Base-by-base conservation (phyloP, 1,140 invertebrate genomes). In the Theocolax elegans region DNA sequence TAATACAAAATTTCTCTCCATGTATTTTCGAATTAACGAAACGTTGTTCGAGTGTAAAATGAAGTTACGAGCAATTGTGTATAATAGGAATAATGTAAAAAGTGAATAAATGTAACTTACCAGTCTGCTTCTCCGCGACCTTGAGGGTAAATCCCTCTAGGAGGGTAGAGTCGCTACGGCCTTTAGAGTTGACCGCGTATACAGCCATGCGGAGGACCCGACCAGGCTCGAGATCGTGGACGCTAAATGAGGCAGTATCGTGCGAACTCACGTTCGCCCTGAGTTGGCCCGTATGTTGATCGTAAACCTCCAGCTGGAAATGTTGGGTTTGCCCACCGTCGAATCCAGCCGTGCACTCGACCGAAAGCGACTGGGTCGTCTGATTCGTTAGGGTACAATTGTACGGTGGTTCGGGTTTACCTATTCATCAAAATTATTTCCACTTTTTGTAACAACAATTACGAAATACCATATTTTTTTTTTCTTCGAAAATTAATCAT, bases 151-250 rank as follows among this genome's bases (percentile, higher is more conserved):
- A 92, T 25, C 92, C 92, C 80, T 95, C 92, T 27, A 96, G 90
- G 17, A 92, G 89, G 7, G 91, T 89, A 7, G 93, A 89, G 62
- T 95, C 93, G 72, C 94, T 95, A 42, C 90, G 87, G 25, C 95
- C 95, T 81, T 95, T 95, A 25, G 92, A 90, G 83, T 97, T 97
- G 42, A 92, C 89, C 0, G 94, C 92, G 79, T 93, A 96, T 3
- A 95, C 85, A 48, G 89, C 84, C 81, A 95, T 90, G 59, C 89
- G 88, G 23, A 94, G 88, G 29, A 89, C 86, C 68, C 88, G 89
- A 2, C 92, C 93, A 0, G 92, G 87, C 51, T 90, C 89, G 17
- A 95, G 83, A 1, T 89, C 91, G 68, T 88, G 89, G 1, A 93
- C 90, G 15, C 88, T 88, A 77, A 94, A 91, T 19, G 87, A 83